These are phyloP conservation scores for Drosophila nannoptera DNA, from an alignment of 1,140 invertebrate genomes.

Conservation along the genomic window DNA sequence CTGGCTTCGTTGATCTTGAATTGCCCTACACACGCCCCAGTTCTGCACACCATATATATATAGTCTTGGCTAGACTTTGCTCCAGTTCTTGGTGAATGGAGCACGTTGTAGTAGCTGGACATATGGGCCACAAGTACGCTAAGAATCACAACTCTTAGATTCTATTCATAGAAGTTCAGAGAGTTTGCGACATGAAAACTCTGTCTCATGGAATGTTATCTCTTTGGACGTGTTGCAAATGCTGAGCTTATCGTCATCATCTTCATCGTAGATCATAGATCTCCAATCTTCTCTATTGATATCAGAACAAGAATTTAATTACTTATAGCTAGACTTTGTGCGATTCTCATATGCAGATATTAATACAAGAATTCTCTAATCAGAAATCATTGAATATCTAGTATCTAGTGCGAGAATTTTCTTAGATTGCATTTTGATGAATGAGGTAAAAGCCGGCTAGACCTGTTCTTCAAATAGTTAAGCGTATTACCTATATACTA, in stretches of 20 bases:
- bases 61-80: background rate
- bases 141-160: background rate
- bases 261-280: background rate
- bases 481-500: background rate
- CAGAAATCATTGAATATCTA: background rate
- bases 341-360: background rate
- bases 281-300: background rate
- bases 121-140: background rate
- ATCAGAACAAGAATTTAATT: background rate
- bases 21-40: slow-evolving; percentile 58
- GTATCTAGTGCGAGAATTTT: background rate
- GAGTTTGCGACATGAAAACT: background rate
- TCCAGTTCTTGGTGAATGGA: slow-evolving; percentile 23
- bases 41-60: slow-evolving; percentile 1
- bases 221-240: slow-evolving; percentile 2
- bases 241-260: background rate
- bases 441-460: background rate
- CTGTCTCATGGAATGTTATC: background rate
- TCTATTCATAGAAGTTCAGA: background rate
- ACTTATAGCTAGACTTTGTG: too few species aligned
- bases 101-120: background rate
- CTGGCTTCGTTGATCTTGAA: slow-evolving; percentile 49
- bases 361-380: background rate
- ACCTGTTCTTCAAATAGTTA: slow-evolving; percentile 2
- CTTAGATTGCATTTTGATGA: slow-evolving; percentile 7